Evolutionary conservation across 1,140 invertebrate genomes (phyloP).

Genomic region (Cyrtorhinus lividipennis): DNA sequence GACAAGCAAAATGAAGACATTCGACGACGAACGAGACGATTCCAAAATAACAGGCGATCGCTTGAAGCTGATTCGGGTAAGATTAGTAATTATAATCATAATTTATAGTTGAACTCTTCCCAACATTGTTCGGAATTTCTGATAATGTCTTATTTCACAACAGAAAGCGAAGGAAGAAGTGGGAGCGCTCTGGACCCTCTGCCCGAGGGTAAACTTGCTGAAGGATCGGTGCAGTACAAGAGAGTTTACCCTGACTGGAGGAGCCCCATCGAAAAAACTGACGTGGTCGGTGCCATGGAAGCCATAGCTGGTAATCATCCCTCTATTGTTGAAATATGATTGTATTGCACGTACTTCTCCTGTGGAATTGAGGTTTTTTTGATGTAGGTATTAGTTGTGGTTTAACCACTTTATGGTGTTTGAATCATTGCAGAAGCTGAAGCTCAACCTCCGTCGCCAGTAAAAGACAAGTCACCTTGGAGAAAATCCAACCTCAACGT

Average conservation of each 20-base stretch:
- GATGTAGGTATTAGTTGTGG: too few species aligned
- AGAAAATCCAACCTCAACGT: conserved; percentile 56
- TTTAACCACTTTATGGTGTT: too few species aligned
- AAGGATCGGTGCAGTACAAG: conserved; percentile 36
- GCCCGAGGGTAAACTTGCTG: conserved; percentile 44
- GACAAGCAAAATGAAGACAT: conserved; percentile 52
- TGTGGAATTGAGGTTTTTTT: too few species aligned
- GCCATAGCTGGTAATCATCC: conserved; percentile 56
- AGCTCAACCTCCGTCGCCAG: conserved; percentile 45
- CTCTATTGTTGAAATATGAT: too few species aligned
- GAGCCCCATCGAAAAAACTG: conserved; percentile 61
- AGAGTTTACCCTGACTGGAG: conserved; percentile 62
- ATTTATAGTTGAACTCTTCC: background rate
- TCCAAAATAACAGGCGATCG: conserved; percentile 53
- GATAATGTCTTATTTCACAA: too few species aligned
- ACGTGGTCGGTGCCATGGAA: conserved; percentile 70
- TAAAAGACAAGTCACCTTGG: conserved; percentile 61
- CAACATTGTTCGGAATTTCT: conserved; percentile 18
- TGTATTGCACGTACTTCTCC: too few species aligned
- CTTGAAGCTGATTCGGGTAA: conserved; percentile 65
- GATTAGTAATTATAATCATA: background rate
- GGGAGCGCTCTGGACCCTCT: conserved; percentile 46
- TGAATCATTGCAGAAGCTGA: too few species aligned
- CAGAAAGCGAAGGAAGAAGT: conserved; percentile 55
- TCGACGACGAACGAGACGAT: conserved; percentile 41